These are phyloP conservation scores for Apteryx mantelli DNA, from an alignment of 2,113 vertebrate genomes.

Conservation along the genomic window DNA sequence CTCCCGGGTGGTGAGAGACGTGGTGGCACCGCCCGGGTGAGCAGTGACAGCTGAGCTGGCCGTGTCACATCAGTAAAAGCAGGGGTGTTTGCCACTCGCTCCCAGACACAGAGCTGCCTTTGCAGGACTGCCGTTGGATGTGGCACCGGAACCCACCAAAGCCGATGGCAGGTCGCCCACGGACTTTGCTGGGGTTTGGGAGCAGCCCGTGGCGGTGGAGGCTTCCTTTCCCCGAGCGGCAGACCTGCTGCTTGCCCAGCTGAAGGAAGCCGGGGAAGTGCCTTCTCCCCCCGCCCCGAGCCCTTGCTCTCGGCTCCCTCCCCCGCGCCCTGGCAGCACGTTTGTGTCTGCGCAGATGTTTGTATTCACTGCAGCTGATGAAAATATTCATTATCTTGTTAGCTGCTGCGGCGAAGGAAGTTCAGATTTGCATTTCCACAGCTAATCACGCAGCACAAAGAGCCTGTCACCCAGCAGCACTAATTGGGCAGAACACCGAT, in stretches of 20 bases:
- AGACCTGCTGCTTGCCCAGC: fast-evolving
- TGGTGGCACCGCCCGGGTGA: too few species aligned
- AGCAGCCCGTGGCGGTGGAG: fast-evolving
- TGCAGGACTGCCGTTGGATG: background rate
- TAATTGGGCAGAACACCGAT: background rate
- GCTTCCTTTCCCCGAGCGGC: background rate
- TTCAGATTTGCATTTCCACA: slow-evolving; percentile 76
- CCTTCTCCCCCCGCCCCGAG: background rate
- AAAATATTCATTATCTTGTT: slow-evolving; percentile 87
- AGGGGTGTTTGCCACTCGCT: too few species aligned
- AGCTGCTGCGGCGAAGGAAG: slow-evolving; percentile 72
- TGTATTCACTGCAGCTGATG: slow-evolving; percentile 80
- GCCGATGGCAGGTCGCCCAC: background rate
- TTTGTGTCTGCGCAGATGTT: slow-evolving; percentile 79
- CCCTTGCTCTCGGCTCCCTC: background rate
- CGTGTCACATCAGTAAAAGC: background rate
- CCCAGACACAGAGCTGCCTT: background rate
- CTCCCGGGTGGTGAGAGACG: background rate
- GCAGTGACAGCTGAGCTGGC: background rate
- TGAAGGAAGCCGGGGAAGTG: background rate
- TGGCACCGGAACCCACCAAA: fast-evolving
- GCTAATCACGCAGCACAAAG: slow-evolving; percentile 65
- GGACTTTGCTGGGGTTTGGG: background rate
- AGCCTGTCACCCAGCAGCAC: slow-evolving; percentile 39
- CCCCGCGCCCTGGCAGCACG: slow-evolving; percentile 6